Percentiles rank a stretch among this genome's conserved stretches.
Conservation (phyloP, 2,797 vertebrate genomes). For the Acrocephalus scirpaceus region DNA sequence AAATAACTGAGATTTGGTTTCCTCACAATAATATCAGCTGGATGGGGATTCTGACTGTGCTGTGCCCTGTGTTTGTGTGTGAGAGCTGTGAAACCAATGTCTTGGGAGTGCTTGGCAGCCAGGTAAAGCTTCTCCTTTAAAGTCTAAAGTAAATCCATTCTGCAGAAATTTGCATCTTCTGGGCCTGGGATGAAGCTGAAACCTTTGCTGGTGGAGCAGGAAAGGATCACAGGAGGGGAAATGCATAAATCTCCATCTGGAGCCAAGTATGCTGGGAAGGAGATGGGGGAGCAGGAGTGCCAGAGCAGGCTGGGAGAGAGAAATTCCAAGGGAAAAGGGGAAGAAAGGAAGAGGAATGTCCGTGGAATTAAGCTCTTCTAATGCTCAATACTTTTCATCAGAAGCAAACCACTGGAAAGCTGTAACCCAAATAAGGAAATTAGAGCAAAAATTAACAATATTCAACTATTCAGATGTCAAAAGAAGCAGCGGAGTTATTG, state of each 20-base stretch:
- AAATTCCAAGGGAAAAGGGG: neutral
- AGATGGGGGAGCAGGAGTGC: neutral
- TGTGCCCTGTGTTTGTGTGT: neutral
- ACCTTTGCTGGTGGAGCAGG: conserved; percentile 17
- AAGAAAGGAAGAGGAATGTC: conserved; percentile 23
- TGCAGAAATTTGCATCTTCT: conserved; percentile 38
- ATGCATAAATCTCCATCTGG: conserved; percentile 49
- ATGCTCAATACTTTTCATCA: neutral
- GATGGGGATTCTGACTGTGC: neutral
- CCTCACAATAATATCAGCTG: neutral
- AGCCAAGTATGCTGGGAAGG: conserved; percentile 20
- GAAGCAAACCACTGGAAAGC: conserved; percentile 29
- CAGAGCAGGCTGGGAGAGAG: neutral
- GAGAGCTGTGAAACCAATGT: neutral
- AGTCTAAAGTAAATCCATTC: neutral
- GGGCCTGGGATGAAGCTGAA: conserved; percentile 29
- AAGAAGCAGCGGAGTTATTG: conserved; percentile 52
- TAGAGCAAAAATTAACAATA: conserved; percentile 57
- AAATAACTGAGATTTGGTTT: neutral
- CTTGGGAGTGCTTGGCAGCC: neutral
- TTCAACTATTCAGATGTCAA: conserved; percentile 37
- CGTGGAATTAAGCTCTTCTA: neutral
- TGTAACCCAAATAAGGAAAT: conserved; percentile 41
- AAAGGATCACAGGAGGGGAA: conserved; percentile 43
- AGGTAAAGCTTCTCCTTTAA: neutral